These are phyloP conservation scores for Oasisia sp. DNA, from an alignment of 2,888 invertebrate species.

Conservation along the genomic window DNA sequence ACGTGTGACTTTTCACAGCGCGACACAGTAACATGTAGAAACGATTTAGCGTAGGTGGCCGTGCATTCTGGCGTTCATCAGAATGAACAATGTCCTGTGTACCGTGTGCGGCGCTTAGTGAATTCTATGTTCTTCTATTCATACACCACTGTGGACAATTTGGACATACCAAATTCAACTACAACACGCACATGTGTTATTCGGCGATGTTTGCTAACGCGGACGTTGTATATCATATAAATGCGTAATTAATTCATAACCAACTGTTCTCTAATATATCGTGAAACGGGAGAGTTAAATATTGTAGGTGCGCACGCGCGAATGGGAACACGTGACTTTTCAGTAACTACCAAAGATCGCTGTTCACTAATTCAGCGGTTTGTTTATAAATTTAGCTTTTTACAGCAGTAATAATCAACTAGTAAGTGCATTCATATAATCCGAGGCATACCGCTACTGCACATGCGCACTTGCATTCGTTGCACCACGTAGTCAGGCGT, in stretches of 20 bases:
- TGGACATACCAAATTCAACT: not conserved
- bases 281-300: too few relatives aligned
- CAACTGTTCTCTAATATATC: not conserved
- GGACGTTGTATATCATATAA: not conserved
- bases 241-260: not conserved
- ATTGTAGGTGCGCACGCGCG: too few relatives aligned
- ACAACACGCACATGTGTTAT: not conserved
- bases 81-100: not conserved
- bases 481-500: not conserved
- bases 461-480: not conserved
- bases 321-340: too few relatives aligned
- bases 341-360: too few relatives aligned
- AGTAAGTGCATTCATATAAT: too few relatives aligned
- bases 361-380: too few relatives aligned
- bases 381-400: too few relatives aligned
- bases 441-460: not conserved
- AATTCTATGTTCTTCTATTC: too few relatives aligned
- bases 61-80: conserved; percentile 3
- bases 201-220: not conserved
- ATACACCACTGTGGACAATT: not conserved
- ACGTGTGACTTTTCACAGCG: not conserved
- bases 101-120: not conserved
- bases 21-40: not conserved
- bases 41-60: not conserved
- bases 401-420: too few relatives aligned